Base-by-base conservation (phyloP, 2,797 vertebrate genomes). In the Girardinus metallicus region DNA sequence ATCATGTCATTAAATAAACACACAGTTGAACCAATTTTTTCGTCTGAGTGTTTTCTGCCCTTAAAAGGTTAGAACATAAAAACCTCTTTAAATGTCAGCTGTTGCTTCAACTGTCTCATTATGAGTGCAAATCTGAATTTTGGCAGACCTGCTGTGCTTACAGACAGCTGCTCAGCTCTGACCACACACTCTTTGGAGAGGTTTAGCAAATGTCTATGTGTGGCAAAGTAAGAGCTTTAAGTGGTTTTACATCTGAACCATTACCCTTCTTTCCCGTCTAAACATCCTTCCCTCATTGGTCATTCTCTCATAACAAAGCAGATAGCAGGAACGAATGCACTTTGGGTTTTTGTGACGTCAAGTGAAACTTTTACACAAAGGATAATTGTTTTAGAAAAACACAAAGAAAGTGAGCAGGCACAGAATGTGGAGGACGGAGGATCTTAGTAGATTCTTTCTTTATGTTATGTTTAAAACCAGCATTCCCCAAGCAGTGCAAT, bases 361-460 rank as follows among this genome's bases (percentile, higher is more conserved):
- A 68, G 79, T 39, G 16, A 44, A 44, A 29, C 68, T n/a, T 71
- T 26, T 23, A 70, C 66, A 26, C 39, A 43, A 43, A 70, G 39
- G 10, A 70, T 70, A 21, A 68, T 66, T 78, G 79, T 82, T 76
- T 83, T 82, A 80, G 72, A 60, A 78, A n/a, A 44, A 51, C 26
- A 18, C 15, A 23, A 55, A 73, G 79, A 84, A 46, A 51, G 53
- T 57, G 34, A 80, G 0, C 13, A 74, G 79, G n/a, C 1, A 55
- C 34, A 64, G 47, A 26, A 46, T 49, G 75, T 74, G 78, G 47
- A 77, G 71, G 80, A 78, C 34, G 39, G 60, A 72, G 64, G 70
- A 80, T 43, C 64, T 49, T 43, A 49, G 46, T 55, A 76, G 73
- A 83, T 75, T 82, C 53, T 77, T 55, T 62, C 83, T 79, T 87